These are phyloP conservation scores for Dynastes hyllus DNA, from an alignment of 2,888 invertebrate genomes.

Conservation along the genomic window DNA sequence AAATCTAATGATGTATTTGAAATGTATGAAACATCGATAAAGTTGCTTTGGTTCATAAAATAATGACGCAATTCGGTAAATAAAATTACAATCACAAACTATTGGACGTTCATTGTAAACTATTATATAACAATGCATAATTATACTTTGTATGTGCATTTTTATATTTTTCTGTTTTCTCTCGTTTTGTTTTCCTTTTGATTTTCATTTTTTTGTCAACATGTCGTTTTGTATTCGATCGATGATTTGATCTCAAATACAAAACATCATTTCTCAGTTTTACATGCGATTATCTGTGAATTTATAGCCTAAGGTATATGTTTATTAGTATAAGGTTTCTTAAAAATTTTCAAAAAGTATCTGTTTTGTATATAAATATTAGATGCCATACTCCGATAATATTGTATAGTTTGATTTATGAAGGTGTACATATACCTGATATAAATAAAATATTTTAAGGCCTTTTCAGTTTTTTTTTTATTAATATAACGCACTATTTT, in stretches of 20 bases:
- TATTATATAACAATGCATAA: conserved; percentile 27
- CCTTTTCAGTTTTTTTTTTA: background rate
- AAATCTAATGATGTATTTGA: conserved; percentile 21
- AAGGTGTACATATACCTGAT: conserved; percentile 57
- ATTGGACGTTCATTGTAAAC: conserved; percentile 21
- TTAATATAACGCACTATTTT: no score
- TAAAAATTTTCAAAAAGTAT: conserved; percentile 42
- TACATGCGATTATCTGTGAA: conserved; percentile 49
- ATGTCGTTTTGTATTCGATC: conserved; percentile 21
- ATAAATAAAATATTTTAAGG: conserved; percentile 50
- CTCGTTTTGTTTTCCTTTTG: conserved; percentile 21
- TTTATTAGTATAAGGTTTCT: conserved; percentile 43
- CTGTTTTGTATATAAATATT: conserved; percentile 58
- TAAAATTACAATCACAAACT: conserved; percentile 37
- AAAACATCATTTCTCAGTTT: conserved; percentile 32
- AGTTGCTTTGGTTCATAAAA: conserved; percentile 31
- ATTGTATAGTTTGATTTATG: conserved; percentile 59
- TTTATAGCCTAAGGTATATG: conserved; percentile 49
- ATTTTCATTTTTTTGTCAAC: conserved; percentile 30
- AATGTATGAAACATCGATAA: conserved; percentile 10
- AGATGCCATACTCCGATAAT: conserved; percentile 61
- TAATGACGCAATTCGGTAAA: conserved; percentile 23
- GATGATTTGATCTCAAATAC: conserved; percentile 16
- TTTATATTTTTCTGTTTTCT: conserved; percentile 17
- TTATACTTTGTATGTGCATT: conserved; percentile 26